Evolutionary conservation across 2,797 vertebrate species (phyloP).

Genomic region (Urocyon cinereoargenteus): DNA sequence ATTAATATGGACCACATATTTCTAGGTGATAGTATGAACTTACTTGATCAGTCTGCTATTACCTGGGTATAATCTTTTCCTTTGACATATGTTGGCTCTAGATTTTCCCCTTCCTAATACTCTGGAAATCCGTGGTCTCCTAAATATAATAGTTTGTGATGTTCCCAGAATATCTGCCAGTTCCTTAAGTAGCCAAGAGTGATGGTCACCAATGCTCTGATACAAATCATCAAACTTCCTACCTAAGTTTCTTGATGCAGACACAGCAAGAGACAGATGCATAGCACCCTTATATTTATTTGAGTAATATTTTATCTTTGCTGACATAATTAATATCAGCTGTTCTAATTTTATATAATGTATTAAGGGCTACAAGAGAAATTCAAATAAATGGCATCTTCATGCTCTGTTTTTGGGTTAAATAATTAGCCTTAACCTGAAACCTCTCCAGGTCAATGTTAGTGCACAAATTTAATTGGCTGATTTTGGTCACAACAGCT

Average conservation of each 20-base stretch:
- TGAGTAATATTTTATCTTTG: constrained; percentile 60
- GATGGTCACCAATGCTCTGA: constrained; percentile 25
- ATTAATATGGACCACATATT: not conserved
- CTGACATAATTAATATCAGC: constrained; percentile 39
- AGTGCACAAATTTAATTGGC: constrained; percentile 53
- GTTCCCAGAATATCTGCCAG: constrained; percentile 34
- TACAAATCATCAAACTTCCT: constrained; percentile 30
- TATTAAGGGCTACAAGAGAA: constrained; percentile 10
- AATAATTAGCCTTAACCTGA: constrained; percentile 53
- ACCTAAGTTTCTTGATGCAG: constrained; percentile 45
- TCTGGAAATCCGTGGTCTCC: not conserved
- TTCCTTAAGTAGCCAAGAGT: constrained; percentile 50
- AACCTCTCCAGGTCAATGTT: constrained; percentile 45
- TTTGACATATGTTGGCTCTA: constrained; percentile 1
- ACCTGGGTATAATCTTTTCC: not conserved
- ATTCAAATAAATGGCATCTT: constrained; percentile 58
- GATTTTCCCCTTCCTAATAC: constrained; percentile 8
- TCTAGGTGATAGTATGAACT: not conserved
- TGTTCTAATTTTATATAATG: constrained; percentile 49
- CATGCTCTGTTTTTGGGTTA: not conserved
- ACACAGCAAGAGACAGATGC: not conserved
- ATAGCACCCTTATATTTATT: constrained; percentile 35
- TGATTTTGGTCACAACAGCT: not conserved
- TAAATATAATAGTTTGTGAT: constrained; percentile 20
- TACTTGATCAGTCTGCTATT: not conserved